Base-by-base conservation (phyloP, 2,888 invertebrate species). In the Eilema caniola region DNA sequence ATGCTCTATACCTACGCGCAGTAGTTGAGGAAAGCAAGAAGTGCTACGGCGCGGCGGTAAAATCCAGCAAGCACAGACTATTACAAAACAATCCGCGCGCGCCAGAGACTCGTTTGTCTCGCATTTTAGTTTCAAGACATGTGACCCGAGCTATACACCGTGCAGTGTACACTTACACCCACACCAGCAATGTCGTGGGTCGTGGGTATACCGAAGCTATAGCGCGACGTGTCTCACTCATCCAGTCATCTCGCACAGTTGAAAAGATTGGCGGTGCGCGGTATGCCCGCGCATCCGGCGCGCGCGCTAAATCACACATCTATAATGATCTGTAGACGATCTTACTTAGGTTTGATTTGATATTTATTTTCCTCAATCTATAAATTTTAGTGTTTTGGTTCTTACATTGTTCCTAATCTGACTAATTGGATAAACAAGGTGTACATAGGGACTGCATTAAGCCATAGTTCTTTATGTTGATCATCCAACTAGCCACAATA, bases 241-340 rank as follows among this genome's bases (percentile, higher is more conserved):
- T 24, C 41, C 23, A 37, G 12, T 11, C 14, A 24, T 56, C 33
- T 16, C 16, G 28, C 0, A 57, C 63, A 28, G 63, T 66, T 76
- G 67, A 70, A 71, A 69, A 73, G 78, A 75, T 77, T 67, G 76
- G 83, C 76, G 74, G 59, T 53, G 66, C 69, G 71, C 74, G 75
- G 79, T 76, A 75, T 73, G 76, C 75, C 67, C 47, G 70, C 73
- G 72, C 76, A 79, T 82, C 77, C 80, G 77, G 76, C 70, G 76
- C 75, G 70, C 61, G 72, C 76, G 69, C 65, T 86, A 80, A 85
- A 77, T 85, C 85, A 85, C 73, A 62, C 61, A 69, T 62, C 75
- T 78, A 85, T 86, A 85, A 85, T 84, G 81, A 78, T 66, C 74
- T 53, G 74, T 67, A 64, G 70, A 73, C 68, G 74, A 69, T 53